These are phyloP conservation scores for Dryobotodes eremita DNA, from an alignment of 2,888 invertebrate genomes.

Conservation along the genomic window DNA sequence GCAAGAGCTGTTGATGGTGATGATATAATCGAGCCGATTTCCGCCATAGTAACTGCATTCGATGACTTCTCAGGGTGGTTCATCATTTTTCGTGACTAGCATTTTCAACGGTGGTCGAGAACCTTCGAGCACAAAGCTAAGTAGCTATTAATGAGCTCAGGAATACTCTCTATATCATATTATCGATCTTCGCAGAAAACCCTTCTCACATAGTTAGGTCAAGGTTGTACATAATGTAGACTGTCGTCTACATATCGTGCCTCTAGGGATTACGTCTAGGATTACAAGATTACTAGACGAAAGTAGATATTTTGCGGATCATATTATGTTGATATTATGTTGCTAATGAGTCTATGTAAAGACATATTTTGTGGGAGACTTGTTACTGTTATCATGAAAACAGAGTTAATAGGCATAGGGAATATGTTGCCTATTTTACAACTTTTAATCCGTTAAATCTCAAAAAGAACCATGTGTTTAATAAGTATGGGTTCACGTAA, in stretches of 20 bases:
- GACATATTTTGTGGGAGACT: conserved; percentile 21
- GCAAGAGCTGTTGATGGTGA: not conserved
- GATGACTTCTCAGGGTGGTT: not conserved
- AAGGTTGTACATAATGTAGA: conserved; percentile 50
- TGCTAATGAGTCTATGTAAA: conserved; percentile 24
- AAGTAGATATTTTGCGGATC: conserved; percentile 42
- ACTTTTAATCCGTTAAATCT: not conserved
- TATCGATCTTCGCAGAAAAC: conserved; percentile 41
- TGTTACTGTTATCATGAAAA: not conserved
- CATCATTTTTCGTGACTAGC: too few relatives aligned
- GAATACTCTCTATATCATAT: not conserved
- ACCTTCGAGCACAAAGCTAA: not conserved
- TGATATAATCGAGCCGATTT: too few relatives aligned
- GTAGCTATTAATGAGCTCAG: not conserved
- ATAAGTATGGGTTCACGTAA: not conserved
- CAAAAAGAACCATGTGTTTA: not conserved
- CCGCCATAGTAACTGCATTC: too few relatives aligned
- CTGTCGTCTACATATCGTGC: conserved; percentile 39
- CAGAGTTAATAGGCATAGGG: not conserved
- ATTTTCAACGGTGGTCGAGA: not conserved
- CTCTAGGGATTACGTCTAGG: conserved; percentile 52
- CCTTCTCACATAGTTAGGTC: conserved; percentile 47
- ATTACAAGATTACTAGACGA: conserved; percentile 60
- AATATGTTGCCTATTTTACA: not conserved
- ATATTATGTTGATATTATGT: conserved; percentile 55